Base-by-base conservation (phyloP, 2,797 vertebrate genomes). In the Chaetophractus vellerosus region DNA sequence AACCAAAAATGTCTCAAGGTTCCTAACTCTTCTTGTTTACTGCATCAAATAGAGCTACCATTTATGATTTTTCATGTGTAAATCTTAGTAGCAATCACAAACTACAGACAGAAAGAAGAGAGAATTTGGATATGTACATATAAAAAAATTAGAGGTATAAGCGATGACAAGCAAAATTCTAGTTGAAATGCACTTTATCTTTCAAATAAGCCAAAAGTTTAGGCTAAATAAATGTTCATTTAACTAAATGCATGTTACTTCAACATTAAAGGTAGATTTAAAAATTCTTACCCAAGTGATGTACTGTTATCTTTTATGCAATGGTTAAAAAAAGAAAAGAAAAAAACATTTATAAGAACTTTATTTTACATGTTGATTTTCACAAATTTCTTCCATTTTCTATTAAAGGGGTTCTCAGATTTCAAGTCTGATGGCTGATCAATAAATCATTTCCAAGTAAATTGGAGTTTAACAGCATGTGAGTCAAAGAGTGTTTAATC, bases 391-490 rank as follows among this genome's bases (percentile, higher is more conserved):
- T 82, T 93, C 83, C 94, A 68, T 52, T 59, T 74, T 88, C 50
- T 71, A 76, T 91, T 74, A 81, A 83, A 90, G 88, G 8, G 1
- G 6, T 74, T 90, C 76, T 92, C 28, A 79, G 31, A 91, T 69
- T 96, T 92, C 79, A 91, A 92, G 26, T 91, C 18, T 71, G 33
- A 91, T 38, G n/a, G 55, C 14, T 94, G 48, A 91, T n/a, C 93
- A 93, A 81, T 82, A 88, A 90, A 88, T 33, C 28, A 36, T 10
- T 85, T 28, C 28, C 75, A 66, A 38, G 23, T 57, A 76, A 81
- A 78, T 61, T 48, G 85, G 52, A 91, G 63, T 92, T 78, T 59
- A 94, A 69, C 33, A 61, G 36, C 26, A 80, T 85, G 18, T 41
- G 28, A 78, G 36, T 1, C 48, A 91, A 89, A 93, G 23, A 93